Percentiles rank a stretch among this genome's conserved stretches.
These are phyloP conservation scores for Pycnonotus jocosus DNA, from an alignment of 2,113 vertebrate genomes.

Conservation along the genomic window DNA sequence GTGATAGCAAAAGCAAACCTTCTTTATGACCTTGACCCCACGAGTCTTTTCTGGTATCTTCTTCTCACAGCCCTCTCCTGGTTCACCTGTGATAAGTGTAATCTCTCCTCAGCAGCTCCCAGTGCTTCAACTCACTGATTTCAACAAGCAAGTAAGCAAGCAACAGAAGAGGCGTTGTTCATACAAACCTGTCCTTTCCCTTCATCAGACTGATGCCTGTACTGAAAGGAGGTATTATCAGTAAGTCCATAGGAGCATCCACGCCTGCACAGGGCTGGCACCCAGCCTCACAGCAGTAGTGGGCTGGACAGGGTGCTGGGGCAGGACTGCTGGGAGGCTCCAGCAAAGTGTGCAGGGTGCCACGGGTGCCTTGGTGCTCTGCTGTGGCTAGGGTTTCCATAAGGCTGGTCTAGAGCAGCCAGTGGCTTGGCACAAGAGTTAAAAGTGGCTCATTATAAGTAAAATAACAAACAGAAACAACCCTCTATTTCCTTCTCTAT, in stretches of 20 bases:
- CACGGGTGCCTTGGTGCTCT: rapidly evolving
- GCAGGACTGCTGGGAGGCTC: background rate
- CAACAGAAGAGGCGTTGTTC: conserved; percentile 10
- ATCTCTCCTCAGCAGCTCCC: conserved; percentile 46
- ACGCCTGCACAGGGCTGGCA: background rate
- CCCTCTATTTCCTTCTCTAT: background rate
- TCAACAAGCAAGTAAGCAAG: background rate
- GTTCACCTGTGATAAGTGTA: conserved; percentile 54
- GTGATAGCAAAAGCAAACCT: background rate
- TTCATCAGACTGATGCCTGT: background rate
- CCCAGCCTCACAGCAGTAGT: background rate
- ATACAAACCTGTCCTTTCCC: background rate
- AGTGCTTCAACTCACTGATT: conserved; percentile 31
- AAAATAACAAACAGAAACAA: background rate
- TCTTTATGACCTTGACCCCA: conserved; percentile 14
- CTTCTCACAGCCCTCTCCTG: conserved; percentile 17
- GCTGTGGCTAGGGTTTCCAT: background rate
- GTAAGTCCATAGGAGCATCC: background rate
- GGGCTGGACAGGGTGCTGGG: background rate
- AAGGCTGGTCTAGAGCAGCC: background rate
- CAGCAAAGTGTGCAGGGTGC: background rate
- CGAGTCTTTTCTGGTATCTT: conserved; percentile 35
- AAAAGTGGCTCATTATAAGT: background rate
- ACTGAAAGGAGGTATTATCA: background rate
- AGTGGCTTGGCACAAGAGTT: background rate